phyloP scores from a whole-genome alignment of 2,113 vertebrate species.

The Podarcis cretensis region DNA sequence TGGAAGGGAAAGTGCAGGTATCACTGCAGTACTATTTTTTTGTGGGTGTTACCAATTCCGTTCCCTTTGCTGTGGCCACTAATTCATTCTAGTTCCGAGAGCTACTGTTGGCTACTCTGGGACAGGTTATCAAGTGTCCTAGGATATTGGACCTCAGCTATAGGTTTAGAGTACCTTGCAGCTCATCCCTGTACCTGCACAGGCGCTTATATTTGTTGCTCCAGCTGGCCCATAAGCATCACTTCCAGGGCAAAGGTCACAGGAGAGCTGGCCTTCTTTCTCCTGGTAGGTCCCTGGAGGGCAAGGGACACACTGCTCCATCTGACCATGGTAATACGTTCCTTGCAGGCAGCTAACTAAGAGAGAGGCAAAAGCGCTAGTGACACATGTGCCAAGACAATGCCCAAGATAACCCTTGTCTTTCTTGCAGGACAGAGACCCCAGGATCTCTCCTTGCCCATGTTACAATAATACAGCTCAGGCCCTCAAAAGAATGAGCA shows the following conservation, averaged over 20 bases:
- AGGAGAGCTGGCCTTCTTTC: constrained; percentile 96
- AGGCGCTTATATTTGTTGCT: constrained; percentile 91
- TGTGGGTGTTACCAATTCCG: neutral
- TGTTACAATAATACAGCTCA: constrained; percentile 27
- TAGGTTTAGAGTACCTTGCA: neutral
- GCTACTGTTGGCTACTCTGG: neutral
- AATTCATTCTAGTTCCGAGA: neutral
- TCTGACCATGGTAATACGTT: constrained; percentile 96
- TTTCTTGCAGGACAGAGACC: constrained; percentile 24
- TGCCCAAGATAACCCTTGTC: constrained; percentile 34
- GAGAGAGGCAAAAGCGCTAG: constrained; percentile 77
- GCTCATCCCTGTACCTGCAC: constrained; percentile 83
- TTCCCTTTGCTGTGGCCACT: neutral
- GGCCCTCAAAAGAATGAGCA: constrained; percentile 9
- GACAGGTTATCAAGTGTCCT: neutral
- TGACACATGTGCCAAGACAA: constrained; percentile 41
- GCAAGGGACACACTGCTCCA: constrained; percentile 92
- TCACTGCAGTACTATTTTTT: neutral
- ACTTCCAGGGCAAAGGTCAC: constrained; percentile 94
- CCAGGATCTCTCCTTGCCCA: constrained; percentile 10
- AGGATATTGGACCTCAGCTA: neutral
- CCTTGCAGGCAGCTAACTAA: constrained; percentile 97
- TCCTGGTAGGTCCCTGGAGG: constrained; percentile 96
- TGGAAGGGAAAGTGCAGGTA: neutral
- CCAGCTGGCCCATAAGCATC: constrained; percentile 90